A percentile compares a stretch with the other conserved stretches of the same genome.
phyloP scores from a whole-genome alignment of 1,140 invertebrate genomes.

The Myzus persicae region DNA sequence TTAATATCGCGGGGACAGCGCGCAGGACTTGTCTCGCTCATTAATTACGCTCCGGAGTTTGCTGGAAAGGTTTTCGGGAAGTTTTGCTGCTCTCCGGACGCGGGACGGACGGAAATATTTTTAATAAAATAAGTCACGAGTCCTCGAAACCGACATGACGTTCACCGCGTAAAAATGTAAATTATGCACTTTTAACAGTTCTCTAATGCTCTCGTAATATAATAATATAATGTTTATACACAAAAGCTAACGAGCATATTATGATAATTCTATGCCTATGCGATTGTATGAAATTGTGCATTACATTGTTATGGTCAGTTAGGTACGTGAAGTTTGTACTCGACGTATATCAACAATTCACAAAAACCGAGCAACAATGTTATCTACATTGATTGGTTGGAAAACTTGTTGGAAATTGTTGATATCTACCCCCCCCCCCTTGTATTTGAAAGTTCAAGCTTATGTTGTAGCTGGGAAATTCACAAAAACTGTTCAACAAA shows the following conservation, averaged over 20 bases:
- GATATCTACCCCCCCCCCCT: neutral
- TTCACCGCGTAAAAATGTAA: neutral
- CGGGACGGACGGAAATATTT: neutral
- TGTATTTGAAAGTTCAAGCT: neutral
- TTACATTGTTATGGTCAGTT: neutral
- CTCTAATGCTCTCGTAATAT: neutral
- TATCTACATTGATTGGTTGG: neutral
- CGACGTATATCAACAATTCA: neutral
- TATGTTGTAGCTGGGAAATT: neutral
- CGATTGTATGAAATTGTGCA: neutral
- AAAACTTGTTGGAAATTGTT: neutral
- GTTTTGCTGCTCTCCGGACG: neutral
- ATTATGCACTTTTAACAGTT: constrained; percentile 9
- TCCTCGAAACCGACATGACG: neutral
- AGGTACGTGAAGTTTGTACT: neutral
- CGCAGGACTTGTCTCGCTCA: constrained; percentile 36
- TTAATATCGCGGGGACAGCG: constrained; percentile 45
- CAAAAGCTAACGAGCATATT: neutral
- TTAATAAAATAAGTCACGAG: constrained; percentile 23
- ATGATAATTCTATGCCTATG: neutral
- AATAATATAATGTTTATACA: neutral
- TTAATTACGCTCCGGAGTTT: constrained; percentile 41
- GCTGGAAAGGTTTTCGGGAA: constrained; percentile 36
- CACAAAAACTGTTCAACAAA: neutral
- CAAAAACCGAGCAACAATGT: neutral